Evolutionary conservation across 35 echinoderm and acorn worm species (phyloP).

Genomic region (Diadema setosum): DNA sequence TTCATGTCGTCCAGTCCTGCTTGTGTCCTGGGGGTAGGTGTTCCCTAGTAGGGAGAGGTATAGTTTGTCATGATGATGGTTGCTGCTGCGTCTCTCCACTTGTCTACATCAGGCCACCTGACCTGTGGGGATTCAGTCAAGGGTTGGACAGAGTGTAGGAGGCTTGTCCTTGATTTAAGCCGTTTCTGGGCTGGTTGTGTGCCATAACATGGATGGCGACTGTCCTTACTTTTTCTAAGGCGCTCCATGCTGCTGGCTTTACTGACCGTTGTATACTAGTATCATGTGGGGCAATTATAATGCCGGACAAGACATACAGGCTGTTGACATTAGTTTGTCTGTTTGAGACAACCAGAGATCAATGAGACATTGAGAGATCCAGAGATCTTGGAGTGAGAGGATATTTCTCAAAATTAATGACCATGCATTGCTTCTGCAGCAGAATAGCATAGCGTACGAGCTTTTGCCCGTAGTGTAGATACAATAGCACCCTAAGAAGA

Average conservation of each 20-base stretch:
- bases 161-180: not conserved
- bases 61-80: too few species aligned
- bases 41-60: too few species aligned
- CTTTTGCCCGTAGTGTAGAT: not conserved
- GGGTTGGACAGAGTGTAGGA: not conserved
- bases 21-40: too few species aligned
- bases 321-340: not conserved
- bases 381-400: not conserved
- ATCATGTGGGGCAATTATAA: not conserved
- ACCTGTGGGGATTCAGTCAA: too few species aligned
- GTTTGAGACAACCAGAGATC: not conserved
- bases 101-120: too few species aligned
- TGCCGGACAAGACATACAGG: not conserved
- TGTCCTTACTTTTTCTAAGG: not conserved
- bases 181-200: not conserved
- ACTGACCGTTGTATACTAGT: not conserved
- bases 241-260: not conserved
- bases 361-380: not conserved
- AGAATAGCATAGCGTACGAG: constrained; percentile 10
- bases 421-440: constrained; percentile 18
- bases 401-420: not conserved
- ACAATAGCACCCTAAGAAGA: not conserved
- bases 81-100: too few species aligned
- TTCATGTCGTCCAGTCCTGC: too few species aligned
- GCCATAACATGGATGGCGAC: not conserved